Conservation (phyloP, 2,888 invertebrate species). For the Tillus elongatus region DNA sequence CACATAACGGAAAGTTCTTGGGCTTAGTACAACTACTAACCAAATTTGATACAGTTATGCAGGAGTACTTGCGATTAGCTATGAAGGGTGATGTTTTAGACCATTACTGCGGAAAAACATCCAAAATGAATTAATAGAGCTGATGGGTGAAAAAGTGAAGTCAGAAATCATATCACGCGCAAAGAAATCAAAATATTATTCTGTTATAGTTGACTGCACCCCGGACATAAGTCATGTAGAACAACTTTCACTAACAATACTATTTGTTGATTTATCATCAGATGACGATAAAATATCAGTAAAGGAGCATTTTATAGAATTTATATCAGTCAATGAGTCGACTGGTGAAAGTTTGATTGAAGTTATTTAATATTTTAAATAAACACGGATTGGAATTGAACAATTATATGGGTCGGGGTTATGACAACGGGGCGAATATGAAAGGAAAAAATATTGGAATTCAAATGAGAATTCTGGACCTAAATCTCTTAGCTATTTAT, state of each 20-base stretch:
- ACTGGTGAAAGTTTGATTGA: slow-evolving; percentile 24
- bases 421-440: slow-evolving; percentile 35
- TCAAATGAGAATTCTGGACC: slow-evolving; percentile 27
- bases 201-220: slow-evolving; percentile 22
- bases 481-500: slow-evolving; percentile 17
- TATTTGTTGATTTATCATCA: slow-evolving; percentile 17
- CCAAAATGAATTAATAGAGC: slow-evolving; percentile 30
- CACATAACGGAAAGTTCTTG: slow-evolving; percentile 30
- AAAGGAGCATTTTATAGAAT: slow-evolving; percentile 16
- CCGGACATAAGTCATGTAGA: slow-evolving; percentile 28
- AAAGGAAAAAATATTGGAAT: slow-evolving; percentile 30
- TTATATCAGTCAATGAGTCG: slow-evolving; percentile 14
- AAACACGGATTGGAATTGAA: slow-evolving; percentile 26
- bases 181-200: slow-evolving; percentile 26
- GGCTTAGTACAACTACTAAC: slow-evolving; percentile 30
- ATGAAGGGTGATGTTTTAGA: slow-evolving; percentile 24
- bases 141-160: slow-evolving; percentile 25
- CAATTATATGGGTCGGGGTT: slow-evolving; percentile 31
- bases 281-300: slow-evolving; percentile 20
- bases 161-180: slow-evolving; percentile 22
- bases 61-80: slow-evolving; percentile 28
- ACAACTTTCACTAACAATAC: slow-evolving; percentile 29
- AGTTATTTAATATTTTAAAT: slow-evolving; percentile 24
- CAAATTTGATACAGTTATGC: slow-evolving; percentile 31
- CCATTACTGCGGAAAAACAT: slow-evolving; percentile 31